Percentiles rank a stretch among this genome's conserved stretches.
These are phyloP conservation scores for Tursiops truncatus DNA, from an alignment of 2,113 vertebrate species.

Conservation along the genomic window DNA sequence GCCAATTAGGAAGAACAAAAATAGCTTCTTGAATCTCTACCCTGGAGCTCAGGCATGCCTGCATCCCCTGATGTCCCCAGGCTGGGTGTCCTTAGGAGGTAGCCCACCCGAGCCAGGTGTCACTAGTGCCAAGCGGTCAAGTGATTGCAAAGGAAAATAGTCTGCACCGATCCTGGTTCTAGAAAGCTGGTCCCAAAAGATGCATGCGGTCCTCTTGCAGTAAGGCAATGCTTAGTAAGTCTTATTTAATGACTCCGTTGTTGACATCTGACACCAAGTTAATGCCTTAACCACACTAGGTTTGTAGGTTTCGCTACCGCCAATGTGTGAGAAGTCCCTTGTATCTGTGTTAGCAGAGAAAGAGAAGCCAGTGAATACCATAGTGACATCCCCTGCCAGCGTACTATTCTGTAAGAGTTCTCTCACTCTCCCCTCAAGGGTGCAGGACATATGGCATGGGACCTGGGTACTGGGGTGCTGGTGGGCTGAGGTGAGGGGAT, in stretches of 20 bases:
- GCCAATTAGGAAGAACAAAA: not conserved
- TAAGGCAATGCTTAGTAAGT: not conserved
- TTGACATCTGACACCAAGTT: not conserved
- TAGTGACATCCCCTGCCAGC: not conserved
- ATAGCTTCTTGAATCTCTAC: not conserved
- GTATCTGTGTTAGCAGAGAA: not conserved
- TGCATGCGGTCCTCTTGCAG: not conserved
- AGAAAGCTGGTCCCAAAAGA: not conserved
- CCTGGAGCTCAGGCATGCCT: not conserved
- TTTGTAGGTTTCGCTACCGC: rapidly evolving
- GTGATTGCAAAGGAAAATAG: not conserved
- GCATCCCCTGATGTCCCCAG: not conserved
- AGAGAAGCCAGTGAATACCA: not conserved
- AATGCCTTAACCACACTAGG: not conserved
- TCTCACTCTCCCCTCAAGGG: not conserved
- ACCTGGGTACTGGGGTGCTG: not conserved
- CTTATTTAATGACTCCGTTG: not conserved
- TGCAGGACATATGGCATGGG: not conserved
- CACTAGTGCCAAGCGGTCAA: no score
- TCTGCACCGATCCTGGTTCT: rapidly evolving
- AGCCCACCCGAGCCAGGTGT: rapidly evolving
- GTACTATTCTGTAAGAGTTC: not conserved
- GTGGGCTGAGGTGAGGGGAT: not conserved
- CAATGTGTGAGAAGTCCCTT: rapidly evolving
- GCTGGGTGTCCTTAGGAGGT: not conserved